Base-by-base conservation (phyloP, 2,113 vertebrate genomes). In the Aegotheles bennettii region DNA sequence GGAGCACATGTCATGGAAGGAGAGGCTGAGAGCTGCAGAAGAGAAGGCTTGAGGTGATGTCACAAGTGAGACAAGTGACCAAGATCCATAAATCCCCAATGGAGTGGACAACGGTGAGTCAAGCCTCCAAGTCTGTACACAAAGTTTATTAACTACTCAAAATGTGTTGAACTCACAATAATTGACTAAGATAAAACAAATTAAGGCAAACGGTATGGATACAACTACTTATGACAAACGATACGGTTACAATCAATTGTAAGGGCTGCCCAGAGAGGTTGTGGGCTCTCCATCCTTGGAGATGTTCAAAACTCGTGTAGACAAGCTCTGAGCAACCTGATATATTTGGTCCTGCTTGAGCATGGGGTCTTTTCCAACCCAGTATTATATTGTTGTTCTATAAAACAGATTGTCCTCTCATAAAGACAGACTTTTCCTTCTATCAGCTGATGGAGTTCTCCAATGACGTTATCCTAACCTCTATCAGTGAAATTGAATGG, bases 1-100 rank as follows among this genome's bases (percentile, higher is more conserved):
- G 74, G 7, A 35, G 35, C 17, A 25, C 6, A 6, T 3, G 13
- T 1, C 1, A 3, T 6, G 45, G 13, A 13, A 48, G 50, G n/a
- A 69, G 26, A 45, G 11, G 28, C 48, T 90, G 70, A 38, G 42
- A 78, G n/a, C 25, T 91, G 11, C 7, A 36, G n/a, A 51, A 29
- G 5, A 18, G 42, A n/a, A 67, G 17, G 15, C 10, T 50, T 36
- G 51, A 16, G 17, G 54, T n/a, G n/a, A n/a, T n/a, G n/a, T n/a
- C n/a, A n/a, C n/a, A n/a, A n/a, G n/a, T n/a, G n/a, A n/a, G n/a
- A n/a, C n/a, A n/a, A n/a, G n/a, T n/a, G n/a, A n/a, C n/a, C n/a
- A n/a, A n/a, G n/a, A n/a, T n/a, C n/a, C n/a, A n/a, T n/a, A n/a
- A n/a, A n/a, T n/a, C n/a, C n/a, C n/a, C n/a, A n/a, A n/a, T n/a